Evolutionary conservation across 2,113 vertebrate species (phyloP).

Genomic region (Tetrax tetrax): DNA sequence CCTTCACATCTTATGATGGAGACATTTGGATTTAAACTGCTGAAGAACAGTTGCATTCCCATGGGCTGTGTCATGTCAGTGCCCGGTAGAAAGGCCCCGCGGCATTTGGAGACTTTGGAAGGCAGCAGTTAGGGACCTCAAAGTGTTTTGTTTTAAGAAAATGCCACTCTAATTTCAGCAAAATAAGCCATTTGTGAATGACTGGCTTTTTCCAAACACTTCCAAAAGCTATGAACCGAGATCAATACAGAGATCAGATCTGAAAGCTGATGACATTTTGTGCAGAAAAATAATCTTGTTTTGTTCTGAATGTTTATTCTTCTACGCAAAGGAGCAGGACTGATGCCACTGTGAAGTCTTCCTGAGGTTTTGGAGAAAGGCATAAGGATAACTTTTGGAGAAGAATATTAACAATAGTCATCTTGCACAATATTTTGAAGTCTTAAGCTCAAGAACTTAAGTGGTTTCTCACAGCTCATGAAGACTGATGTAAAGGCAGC

Average conservation of each 20-base stretch:
- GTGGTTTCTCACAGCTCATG: not conserved
- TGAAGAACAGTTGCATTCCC: not conserved
- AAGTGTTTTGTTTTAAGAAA: not conserved
- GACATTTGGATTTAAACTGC: not conserved
- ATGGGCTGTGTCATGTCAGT: not conserved
- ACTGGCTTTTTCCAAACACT: not conserved
- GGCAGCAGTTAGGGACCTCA: not conserved
- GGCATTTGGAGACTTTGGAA: not conserved
- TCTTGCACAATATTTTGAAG: not conserved
- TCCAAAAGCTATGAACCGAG: not conserved
- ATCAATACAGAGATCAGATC: rapidly evolving
- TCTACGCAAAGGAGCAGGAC: not conserved
- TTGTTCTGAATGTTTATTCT: not conserved
- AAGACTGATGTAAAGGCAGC: not conserved
- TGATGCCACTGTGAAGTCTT: not conserved
- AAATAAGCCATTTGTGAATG: not conserved
- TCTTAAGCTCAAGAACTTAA: not conserved
- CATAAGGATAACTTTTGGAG: not conserved
- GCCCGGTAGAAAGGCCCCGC: not conserved
- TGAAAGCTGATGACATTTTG: not conserved
- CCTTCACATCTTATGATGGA: not conserved
- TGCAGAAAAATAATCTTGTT: not conserved
- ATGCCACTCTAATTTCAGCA: not conserved
- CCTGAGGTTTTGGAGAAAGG: not conserved
- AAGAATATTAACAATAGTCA: not conserved